Conservation (phyloP, 2,888 invertebrate species). For the Synanthedon andrenaeformis region DNA sequence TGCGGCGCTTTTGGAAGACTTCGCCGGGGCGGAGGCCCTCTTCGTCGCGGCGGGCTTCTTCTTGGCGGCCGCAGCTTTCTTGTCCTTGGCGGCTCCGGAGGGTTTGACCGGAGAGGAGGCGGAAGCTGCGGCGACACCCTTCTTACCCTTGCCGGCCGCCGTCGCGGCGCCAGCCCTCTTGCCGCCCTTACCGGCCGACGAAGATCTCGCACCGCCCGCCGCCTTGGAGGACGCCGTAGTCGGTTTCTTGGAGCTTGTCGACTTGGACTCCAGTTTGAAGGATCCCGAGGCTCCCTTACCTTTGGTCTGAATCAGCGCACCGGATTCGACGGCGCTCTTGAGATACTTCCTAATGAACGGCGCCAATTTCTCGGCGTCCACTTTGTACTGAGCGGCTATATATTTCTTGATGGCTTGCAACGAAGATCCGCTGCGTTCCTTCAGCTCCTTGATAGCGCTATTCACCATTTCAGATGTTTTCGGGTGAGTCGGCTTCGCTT, state of each 20-base stretch:
- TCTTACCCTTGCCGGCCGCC: no score
- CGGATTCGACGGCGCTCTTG: constrained; percentile 39
- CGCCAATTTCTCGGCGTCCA: constrained; percentile 35
- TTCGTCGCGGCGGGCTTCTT: no score
- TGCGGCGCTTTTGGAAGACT: constrained; percentile 18
- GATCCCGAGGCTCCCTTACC: constrained; percentile 50
- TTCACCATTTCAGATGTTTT: constrained; percentile 43
- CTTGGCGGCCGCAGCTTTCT: no score
- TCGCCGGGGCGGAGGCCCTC: constrained; percentile 10
- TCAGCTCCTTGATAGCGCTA: constrained; percentile 34
- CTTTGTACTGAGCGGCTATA: constrained; percentile 31
- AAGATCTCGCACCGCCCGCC: no score
- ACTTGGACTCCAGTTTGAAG: constrained; percentile 34
- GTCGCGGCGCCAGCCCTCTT: no score
- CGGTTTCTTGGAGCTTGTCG: no score
- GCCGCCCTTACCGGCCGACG: no score
- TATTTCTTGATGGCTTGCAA: constrained; percentile 51
- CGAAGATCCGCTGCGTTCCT: constrained; percentile 45
- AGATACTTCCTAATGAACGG: constrained; percentile 42
- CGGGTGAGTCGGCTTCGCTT: constrained; percentile 33
- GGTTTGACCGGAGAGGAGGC: no score
- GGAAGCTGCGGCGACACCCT: no score
- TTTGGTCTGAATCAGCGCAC: constrained; percentile 39
- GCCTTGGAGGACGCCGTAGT: no score
- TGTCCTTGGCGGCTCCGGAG: no score